phyloP scores from a whole-genome alignment of 1,140 invertebrate species.

The Pachypeltis micranthus region DNA sequence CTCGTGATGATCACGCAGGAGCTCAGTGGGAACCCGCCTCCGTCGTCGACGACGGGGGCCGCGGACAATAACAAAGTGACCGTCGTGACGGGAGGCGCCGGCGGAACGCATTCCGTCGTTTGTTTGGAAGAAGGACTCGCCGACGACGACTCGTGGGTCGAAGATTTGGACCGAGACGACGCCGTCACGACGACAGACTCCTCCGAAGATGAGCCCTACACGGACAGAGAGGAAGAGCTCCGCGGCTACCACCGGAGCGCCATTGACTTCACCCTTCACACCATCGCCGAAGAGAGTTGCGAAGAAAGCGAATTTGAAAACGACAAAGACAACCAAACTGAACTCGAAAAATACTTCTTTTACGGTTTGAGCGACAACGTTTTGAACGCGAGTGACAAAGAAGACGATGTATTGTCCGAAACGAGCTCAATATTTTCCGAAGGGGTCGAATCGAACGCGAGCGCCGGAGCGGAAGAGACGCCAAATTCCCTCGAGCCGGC shows the following conservation, averaged over 20 bases:
- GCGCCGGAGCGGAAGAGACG: slow-evolving; percentile 38
- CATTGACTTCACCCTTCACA: slow-evolving; percentile 82
- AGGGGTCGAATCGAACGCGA: slow-evolving; percentile 53
- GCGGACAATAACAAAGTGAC: slow-evolving; percentile 36
- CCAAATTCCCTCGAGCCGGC: slow-evolving; percentile 40
- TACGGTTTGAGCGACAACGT: slow-evolving; percentile 65
- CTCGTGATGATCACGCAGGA: slow-evolving; percentile 76
- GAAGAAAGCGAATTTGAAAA: slow-evolving; percentile 74
- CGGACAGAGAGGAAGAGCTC: slow-evolving; percentile 54
- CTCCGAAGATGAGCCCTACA: slow-evolving; percentile 38
- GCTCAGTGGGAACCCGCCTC: slow-evolving; percentile 32
- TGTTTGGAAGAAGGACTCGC: slow-evolving; percentile 69
- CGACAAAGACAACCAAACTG: slow-evolving; percentile 44
- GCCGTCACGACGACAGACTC: slow-evolving; percentile 39
- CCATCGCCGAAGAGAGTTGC: slow-evolving; percentile 86
- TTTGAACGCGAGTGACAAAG: slow-evolving; percentile 37
- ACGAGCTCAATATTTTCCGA: slow-evolving; percentile 78
- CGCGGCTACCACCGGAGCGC: slow-evolving; percentile 63
- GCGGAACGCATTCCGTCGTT: slow-evolving; percentile 45
- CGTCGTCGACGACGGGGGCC: slow-evolving; percentile 28
- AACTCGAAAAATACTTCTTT: slow-evolving; percentile 85
- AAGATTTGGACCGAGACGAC: slow-evolving; percentile 61
- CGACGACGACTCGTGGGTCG: slow-evolving; percentile 78
- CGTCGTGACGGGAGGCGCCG: slow-evolving; percentile 49
- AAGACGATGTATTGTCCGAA: slow-evolving; percentile 67